Percentiles rank a stretch among this genome's conserved stretches.
Conservation (phyloP, 1,140 invertebrate genomes). For the Reticulitermes speratus region DNA sequence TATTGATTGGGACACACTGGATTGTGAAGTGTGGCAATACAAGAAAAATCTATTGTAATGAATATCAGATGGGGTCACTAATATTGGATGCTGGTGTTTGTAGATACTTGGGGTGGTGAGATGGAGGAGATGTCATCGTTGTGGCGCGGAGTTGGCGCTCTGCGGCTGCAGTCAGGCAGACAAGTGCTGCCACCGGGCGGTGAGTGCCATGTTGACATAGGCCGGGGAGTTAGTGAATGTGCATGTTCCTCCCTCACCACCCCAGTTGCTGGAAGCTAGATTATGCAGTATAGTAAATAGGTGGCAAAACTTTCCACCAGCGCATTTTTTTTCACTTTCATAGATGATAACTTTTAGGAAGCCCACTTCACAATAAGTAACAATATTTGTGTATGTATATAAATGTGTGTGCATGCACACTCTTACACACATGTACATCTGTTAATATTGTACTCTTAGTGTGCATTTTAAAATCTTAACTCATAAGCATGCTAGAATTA, state of each 20-base stretch:
- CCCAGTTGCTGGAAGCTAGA: neutral
- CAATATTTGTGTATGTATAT: no score
- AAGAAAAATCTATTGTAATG: no score
- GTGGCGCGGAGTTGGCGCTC: constrained; percentile 12
- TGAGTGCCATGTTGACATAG: neutral
- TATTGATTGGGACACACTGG: no score
- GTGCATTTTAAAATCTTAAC: no score
- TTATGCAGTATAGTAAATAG: neutral
- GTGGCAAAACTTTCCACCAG: neutral
- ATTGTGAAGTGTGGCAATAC: neutral
- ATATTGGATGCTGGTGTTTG: constrained; percentile 21
- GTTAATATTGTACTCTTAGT: no score
- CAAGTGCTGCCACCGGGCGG: constrained; percentile 9
- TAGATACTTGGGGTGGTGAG: constrained; percentile 30
- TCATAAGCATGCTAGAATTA: no score
- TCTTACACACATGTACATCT: no score
- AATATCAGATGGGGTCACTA: no score
- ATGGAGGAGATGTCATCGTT: constrained; percentile 24
- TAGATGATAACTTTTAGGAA: neutral
- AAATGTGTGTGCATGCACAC: no score
- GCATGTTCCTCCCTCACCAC: neutral
- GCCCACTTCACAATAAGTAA: neutral
- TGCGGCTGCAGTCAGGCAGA: neutral
- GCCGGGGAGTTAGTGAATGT: neutral
- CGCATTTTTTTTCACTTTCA: neutral